phyloP scores from a whole-genome alignment of 2,888 invertebrate genomes.

The Rhyacophila evoluta region DNA sequence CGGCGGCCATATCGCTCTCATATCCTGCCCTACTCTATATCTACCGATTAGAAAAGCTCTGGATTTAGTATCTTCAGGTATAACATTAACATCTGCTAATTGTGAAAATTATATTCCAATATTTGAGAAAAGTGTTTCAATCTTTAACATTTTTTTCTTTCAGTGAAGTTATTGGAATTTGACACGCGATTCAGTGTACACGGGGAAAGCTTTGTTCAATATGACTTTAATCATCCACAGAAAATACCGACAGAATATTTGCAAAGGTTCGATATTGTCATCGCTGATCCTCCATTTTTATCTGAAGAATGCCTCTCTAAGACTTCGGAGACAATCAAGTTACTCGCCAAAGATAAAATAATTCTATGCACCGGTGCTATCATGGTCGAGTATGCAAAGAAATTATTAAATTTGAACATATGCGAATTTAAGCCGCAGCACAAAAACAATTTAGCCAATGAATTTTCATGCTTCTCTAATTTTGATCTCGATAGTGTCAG shows the following conservation, averaged over 20 bases:
- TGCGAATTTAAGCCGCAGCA: conserved; percentile 85
- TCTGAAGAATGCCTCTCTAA: conserved; percentile 92
- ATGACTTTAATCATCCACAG: conserved; percentile 88
- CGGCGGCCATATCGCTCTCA: conserved; percentile 79
- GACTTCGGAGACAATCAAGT: conserved; percentile 81
- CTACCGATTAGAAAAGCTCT: conserved; percentile 72
- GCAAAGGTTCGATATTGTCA: conserved; percentile 81
- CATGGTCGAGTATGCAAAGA: conserved; percentile 79
- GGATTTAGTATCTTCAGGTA: conserved; percentile 67
- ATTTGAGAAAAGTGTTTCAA: too few relatives aligned
- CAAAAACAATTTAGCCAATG: conserved; percentile 91
- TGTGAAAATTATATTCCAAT: too few relatives aligned
- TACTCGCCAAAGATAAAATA: conserved; percentile 79
- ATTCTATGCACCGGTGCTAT: conserved; percentile 90
- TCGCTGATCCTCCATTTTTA: conserved; percentile 96
- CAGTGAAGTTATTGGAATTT: conserved; percentile 84
- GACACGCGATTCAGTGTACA: conserved; percentile 86
- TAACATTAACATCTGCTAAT: too few relatives aligned
- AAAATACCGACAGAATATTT: conserved; percentile 73
- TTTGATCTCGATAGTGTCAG: conserved; percentile 76
- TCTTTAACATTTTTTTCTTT: too few relatives aligned
- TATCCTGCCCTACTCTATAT: conserved; percentile 92
- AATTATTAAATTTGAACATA: conserved; percentile 74
- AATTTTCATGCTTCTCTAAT: conserved; percentile 92
- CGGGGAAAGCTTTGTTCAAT: conserved; percentile 83